Evolutionary conservation across 2,888 invertebrate genomes (phyloP).

Genomic region (Coelinius sp.): DNA sequence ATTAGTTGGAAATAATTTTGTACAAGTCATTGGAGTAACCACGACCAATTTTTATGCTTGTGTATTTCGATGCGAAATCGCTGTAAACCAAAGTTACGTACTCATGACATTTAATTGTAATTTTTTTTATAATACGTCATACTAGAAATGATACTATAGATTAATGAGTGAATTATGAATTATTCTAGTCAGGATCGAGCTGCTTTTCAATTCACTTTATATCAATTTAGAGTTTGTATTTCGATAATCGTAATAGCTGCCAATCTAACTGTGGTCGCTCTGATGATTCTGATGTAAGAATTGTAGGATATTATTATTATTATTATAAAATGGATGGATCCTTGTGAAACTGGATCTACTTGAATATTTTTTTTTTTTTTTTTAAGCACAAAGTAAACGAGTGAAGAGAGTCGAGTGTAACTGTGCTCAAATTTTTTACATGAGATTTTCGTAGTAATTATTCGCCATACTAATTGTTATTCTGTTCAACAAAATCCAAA

Average conservation of each 20-base stretch:
- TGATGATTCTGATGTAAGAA: slow-evolving; percentile 31
- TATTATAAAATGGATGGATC: slow-evolving; percentile 27
- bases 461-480: slow-evolving; percentile 4
- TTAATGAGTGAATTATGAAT: slow-evolving; percentile 65
- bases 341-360: slow-evolving; percentile 35
- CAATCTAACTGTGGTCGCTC: slow-evolving; percentile 36
- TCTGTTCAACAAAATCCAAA: slow-evolving; percentile 32
- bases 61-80: slow-evolving; percentile 47
- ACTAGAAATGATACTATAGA: slow-evolving; percentile 62
- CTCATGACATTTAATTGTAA: slow-evolving; percentile 57
- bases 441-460: neutral
- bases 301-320: neutral
- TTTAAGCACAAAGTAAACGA: slow-evolving; percentile 26
- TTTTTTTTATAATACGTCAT: slow-evolving; percentile 55
- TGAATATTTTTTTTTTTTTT: too few species aligned
- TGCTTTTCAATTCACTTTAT: slow-evolving; percentile 65
- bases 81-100: slow-evolving; percentile 68
- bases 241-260: slow-evolving; percentile 22
- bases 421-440: neutral
- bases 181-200: slow-evolving; percentile 69
- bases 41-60: slow-evolving; percentile 23
- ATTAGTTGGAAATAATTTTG: slow-evolving; percentile 26
- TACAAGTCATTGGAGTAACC: slow-evolving; percentile 38
- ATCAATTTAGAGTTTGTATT: slow-evolving; percentile 12
- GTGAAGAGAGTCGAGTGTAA: neutral